Conservation (phyloP, 1,140 invertebrate species). For the Pemphigus obesinymphae region DNA sequence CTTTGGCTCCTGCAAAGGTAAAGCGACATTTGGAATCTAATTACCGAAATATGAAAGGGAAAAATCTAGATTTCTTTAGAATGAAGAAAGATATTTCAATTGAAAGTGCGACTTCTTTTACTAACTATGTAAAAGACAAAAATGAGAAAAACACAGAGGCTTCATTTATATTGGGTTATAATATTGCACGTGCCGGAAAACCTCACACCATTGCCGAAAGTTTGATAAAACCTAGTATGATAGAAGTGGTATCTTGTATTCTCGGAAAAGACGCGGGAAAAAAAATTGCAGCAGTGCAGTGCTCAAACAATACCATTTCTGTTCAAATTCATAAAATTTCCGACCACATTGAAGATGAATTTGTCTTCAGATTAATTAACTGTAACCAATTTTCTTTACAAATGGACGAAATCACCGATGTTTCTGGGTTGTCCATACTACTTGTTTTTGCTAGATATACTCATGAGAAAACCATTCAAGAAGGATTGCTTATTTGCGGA, state of each 20-base stretch:
- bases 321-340: not conserved
- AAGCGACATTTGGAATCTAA: conserved; percentile 24
- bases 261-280: not conserved
- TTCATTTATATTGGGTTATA: not conserved
- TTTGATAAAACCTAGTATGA: conserved; percentile 35
- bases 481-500: conserved; percentile 15
- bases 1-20: conserved; percentile 17
- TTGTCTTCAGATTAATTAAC: not conserved
- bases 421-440: no score
- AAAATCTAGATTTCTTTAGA: conserved; percentile 8
- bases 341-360: conserved; percentile 1
- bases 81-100: conserved; percentile 2
- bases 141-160: conserved; percentile 22
- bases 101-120: conserved; percentile 1
- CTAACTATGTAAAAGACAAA: conserved; percentile 14
- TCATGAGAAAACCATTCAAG: conserved; percentile 25
- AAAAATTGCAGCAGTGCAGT: conserved; percentile 8
- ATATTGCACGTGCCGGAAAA: conserved; percentile 48
- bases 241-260: not conserved
- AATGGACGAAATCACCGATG: no score
- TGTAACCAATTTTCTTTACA: conserved; percentile 1
- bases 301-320: not conserved
- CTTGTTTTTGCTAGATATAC: conserved; percentile 1
- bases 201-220: conserved; percentile 45
- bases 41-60: not conserved